Evolutionary conservation across 2,797 vertebrate genomes (phyloP), one percentile per base, ranked within the genome.

Genomic region (Fringilla coelebs): DNA sequence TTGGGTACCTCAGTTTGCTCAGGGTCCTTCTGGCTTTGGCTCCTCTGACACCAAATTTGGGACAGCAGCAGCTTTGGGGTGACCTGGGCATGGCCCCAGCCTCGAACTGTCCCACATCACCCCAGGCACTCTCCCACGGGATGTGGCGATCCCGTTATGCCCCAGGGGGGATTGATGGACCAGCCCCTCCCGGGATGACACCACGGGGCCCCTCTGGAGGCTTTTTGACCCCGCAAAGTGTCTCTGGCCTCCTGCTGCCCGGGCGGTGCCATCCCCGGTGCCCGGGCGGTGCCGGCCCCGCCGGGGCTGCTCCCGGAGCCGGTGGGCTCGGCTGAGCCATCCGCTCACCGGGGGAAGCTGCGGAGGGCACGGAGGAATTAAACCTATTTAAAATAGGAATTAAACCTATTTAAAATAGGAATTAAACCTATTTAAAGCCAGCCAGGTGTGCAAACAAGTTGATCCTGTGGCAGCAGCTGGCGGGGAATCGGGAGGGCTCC

Each of bases 371-470:
- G 4, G 11, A 90, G 94, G 83, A 81, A 54, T 22, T 58, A 38
- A 84, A 88, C 26, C 89, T 55, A 29, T 78, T 81, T 91, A 85
- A 95, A 94, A 72, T 20, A 20, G 31, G 52, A 32, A 54, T 54
- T 62, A 40, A 88, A 81, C 20, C 89, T 62, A 24, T 75, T 90
- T 91, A 84, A 95, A 94, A 75, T 19, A 19, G 29, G 29, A 52
- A 19, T 19, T 6, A 31, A 52, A 31, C 18, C 51, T 20, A 29
- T 29, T 51, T 29, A 95, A 93, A 75, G 70, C 13, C 93, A 88
- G 90, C 94, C 96, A 95, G 96, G 90, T 96, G 94, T 73, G 89
- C 95, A 93, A 95, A 94, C 95, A 93, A 81, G 94, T 86, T 96
- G 36, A 88, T 93, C 90, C 94, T 88, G 67, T 8, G 2, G 61